Evolutionary conservation across 2,113 vertebrate species (phyloP).

Genomic region (Cyanoderma ruficeps): DNA sequence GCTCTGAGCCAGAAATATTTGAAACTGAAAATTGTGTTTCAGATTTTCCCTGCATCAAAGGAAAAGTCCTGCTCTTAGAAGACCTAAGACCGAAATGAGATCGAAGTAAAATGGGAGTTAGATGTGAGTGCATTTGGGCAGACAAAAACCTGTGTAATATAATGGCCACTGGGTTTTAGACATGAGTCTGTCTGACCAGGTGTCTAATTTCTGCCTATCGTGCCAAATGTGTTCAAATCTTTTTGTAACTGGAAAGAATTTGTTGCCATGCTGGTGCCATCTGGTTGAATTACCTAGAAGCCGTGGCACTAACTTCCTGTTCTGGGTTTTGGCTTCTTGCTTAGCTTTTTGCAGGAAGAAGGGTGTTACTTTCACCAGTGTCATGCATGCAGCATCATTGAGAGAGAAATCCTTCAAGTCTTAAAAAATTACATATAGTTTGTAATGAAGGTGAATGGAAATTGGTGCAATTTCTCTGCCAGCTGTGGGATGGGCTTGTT

Average conservation of each 20-base stretch:
- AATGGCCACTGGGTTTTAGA: background rate
- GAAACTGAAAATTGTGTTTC: background rate
- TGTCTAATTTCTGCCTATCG: background rate
- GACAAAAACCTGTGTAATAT: background rate
- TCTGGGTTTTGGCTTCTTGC: background rate
- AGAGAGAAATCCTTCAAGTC: background rate
- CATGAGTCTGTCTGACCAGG: background rate
- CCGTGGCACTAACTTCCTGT: background rate
- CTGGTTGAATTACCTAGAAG: background rate
- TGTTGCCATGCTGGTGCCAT: background rate
- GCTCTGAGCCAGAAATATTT: conserved; percentile 1
- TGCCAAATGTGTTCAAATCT: background rate
- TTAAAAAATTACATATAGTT: background rate
- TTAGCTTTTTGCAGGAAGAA: background rate
- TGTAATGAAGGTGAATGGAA: background rate
- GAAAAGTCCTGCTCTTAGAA: background rate
- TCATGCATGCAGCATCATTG: fast-evolving
- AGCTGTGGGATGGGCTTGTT: background rate
- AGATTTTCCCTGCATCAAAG: background rate
- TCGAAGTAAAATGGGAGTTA: background rate
- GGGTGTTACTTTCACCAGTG: background rate
- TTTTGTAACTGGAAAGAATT: background rate
- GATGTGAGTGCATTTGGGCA: background rate
- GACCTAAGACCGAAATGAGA: background rate
- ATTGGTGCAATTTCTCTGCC: background rate